Conservation (phyloP, 2,113 vertebrate genomes). For the Platysteira castanea region DNA sequence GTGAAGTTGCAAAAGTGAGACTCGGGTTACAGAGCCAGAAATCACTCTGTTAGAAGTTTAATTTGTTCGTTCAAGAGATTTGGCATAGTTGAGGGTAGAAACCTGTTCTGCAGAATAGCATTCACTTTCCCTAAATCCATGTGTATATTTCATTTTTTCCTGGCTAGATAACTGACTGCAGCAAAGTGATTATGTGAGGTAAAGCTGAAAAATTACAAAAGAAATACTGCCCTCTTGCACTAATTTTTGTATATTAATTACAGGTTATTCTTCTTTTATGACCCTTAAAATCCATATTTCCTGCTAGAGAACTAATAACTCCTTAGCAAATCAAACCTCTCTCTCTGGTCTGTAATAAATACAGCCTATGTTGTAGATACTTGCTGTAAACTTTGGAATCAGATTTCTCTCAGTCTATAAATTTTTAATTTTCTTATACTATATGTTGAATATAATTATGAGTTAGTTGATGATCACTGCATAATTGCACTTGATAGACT, state of each 20-base stretch:
- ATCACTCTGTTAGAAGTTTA: constrained; percentile 4
- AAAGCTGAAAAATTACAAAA: neutral
- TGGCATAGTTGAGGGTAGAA: neutral
- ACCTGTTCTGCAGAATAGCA: neutral
- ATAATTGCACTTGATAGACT: neutral
- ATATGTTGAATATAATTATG: neutral
- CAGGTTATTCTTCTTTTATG: neutral
- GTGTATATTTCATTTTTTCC: neutral
- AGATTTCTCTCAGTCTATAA: neutral
- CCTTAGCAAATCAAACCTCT: neutral
- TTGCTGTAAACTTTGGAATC: neutral
- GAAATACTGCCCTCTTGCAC: neutral
- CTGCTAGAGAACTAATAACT: neutral
- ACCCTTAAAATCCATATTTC: neutral
- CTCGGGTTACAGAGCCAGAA: constrained; percentile 9
- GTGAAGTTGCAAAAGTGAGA: neutral
- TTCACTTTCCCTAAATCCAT: neutral
- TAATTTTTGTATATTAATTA: constrained; percentile 10
- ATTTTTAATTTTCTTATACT: neutral
- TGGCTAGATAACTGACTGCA: neutral
- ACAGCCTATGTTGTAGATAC: neutral
- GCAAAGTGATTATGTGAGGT: neutral
- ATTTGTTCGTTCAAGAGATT: constrained; percentile 14
- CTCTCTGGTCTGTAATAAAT: neutral
- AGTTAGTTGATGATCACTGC: neutral